A percentile compares a stretch with the other conserved stretches of the same genome.
Conservation (phyloP, 2,113 vertebrate genomes). For the Dasyornis broadbenti region DNA sequence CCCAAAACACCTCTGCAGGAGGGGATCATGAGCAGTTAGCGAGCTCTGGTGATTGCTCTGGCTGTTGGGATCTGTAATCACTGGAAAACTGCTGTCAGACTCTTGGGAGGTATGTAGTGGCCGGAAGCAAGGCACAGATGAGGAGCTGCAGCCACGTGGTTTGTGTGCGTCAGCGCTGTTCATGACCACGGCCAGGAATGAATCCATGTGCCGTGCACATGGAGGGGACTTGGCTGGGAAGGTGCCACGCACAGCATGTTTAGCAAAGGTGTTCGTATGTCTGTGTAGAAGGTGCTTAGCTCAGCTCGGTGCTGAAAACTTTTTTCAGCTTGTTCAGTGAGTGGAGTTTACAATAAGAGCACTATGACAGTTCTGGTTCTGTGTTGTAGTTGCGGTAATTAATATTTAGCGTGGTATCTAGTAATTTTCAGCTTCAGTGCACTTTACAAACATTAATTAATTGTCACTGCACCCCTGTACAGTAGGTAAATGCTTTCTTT, state of each 20-base stretch:
- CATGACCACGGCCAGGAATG: fast-evolving
- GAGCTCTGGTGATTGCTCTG: neutral
- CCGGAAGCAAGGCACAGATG: neutral
- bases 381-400: slow-evolving; percentile 25
- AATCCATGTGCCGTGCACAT: fast-evolving
- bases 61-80: fast-evolving
- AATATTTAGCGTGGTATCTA: slow-evolving; percentile 54
- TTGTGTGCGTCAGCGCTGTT: neutral
- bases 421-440: slow-evolving; percentile 52
- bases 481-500: slow-evolving; percentile 31
- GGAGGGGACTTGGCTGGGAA: fast-evolving
- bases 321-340: neutral
- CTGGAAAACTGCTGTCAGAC: neutral
- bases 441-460: slow-evolving; percentile 59
- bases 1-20: neutral
- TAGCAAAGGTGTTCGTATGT: fast-evolving
- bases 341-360: neutral
- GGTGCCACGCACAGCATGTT: fast-evolving
- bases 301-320: neutral
- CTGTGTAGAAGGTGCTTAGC: neutral
- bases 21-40: neutral
- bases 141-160: neutral
- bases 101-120: fast-evolving
- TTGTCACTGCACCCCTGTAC: slow-evolving; percentile 30
- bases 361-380: neutral